Conservation (phyloP, 2,797 vertebrate genomes). For the Rhadinocentrus ornatus region DNA sequence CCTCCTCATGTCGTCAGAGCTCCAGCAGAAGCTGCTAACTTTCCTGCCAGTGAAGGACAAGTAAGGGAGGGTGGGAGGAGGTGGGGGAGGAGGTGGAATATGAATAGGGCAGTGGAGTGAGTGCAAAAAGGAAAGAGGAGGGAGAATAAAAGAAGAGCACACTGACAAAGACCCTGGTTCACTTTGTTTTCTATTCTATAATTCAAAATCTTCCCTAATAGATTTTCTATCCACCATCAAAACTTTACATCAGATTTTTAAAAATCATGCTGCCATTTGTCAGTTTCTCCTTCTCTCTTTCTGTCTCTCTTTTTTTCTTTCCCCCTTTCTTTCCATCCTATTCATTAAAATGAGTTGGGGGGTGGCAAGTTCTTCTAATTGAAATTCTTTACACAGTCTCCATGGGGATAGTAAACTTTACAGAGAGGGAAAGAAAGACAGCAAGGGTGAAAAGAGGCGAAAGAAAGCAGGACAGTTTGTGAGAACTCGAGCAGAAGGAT, state of each 20-base stretch:
- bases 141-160: conserved; percentile 66
- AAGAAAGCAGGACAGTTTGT: conserved; percentile 59
- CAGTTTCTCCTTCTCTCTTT: conserved; percentile 30
- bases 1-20: conserved; percentile 44
- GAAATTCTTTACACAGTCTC: conserved; percentile 84
- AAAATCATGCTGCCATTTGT: conserved; percentile 43
- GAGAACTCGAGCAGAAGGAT: conserved; percentile 55
- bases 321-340: conserved; percentile 50
- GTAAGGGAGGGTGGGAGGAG: conserved; percentile 43
- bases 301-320: conserved; percentile 40
- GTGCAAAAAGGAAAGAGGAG: conserved; percentile 67
- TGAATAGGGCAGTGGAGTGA: conserved; percentile 76
- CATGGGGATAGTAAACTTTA: conserved; percentile 85
- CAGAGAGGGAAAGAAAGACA: conserved; percentile 69
- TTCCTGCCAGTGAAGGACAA: conserved; percentile 75
- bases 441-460: conserved; percentile 53
- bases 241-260: conserved; percentile 42
- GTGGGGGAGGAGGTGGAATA: conserved; percentile 57
- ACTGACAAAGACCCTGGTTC: conserved; percentile 69
- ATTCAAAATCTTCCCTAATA: conserved; percentile 55
- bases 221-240: conserved; percentile 52
- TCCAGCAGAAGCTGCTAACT: conserved; percentile 66
- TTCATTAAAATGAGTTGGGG: conserved; percentile 66
- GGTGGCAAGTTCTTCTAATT: conserved; percentile 75
- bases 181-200: conserved; percentile 60